Conservation (phyloP, 2,113 vertebrate species). For the Tilapia sparmanii region DNA sequence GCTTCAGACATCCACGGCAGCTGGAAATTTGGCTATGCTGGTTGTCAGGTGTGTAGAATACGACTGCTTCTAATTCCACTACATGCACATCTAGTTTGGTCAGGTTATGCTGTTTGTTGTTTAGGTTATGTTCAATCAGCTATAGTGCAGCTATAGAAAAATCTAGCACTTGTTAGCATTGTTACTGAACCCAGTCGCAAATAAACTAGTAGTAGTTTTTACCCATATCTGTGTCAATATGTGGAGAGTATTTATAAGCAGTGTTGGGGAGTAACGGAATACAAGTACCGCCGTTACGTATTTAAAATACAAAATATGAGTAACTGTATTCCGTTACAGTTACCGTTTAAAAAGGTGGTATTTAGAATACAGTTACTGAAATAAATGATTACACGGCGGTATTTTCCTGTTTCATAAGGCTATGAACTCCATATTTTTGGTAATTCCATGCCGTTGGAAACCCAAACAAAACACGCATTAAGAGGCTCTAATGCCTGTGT, state of each 20-base stretch:
- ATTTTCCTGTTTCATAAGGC: background rate
- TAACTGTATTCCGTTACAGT: background rate
- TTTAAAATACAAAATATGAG: background rate
- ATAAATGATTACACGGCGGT: background rate
- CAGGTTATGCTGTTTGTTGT: accelerated
- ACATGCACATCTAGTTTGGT: background rate
- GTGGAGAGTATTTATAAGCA: background rate
- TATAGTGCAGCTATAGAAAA: background rate
- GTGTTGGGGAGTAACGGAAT: accelerated
- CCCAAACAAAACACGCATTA: background rate
- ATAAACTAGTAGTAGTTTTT: background rate
- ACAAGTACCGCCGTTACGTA: background rate
- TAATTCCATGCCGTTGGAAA: background rate
- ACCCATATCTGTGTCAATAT: background rate
- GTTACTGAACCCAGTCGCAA: background rate
- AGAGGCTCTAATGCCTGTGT: accelerated
- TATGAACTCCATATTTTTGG: background rate
- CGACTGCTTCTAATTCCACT: background rate
- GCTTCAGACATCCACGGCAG: conserved; percentile 92
- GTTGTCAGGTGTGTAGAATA: conserved; percentile 84
- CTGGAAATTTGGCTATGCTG: conserved; percentile 91
- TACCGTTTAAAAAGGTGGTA: background rate
- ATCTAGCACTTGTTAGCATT: background rate
- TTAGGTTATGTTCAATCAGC: background rate
- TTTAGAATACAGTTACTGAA: background rate